phyloP scores from a whole-genome alignment of 1,140 invertebrate species.

The Drosophila pseudoobscura region DNA sequence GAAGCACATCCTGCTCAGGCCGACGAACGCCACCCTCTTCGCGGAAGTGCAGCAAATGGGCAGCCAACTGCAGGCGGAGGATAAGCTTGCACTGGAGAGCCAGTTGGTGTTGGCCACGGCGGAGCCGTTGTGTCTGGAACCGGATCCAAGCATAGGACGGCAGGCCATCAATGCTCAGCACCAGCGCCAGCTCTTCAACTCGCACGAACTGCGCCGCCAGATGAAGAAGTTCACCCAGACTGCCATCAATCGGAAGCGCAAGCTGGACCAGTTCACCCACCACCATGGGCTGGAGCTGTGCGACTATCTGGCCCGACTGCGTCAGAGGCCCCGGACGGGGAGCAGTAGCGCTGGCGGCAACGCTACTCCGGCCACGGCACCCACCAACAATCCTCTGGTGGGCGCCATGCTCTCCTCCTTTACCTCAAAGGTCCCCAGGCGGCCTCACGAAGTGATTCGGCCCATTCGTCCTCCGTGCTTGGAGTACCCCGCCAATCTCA shows the following conservation, averaged over 20 bases:
- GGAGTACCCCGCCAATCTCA: conserved; percentile 82
- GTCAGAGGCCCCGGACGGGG: conserved; percentile 68
- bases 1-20: conserved; percentile 94
- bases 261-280: conserved; percentile 92
- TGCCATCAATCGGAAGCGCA: conserved; percentile 92
- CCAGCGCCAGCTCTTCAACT: conserved; percentile 89
- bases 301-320: conserved; percentile 85
- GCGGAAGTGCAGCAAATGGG: conserved; percentile 79
- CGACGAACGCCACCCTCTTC: conserved; percentile 91
- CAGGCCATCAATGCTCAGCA: conserved; percentile 90
- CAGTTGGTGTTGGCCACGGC: conserved; percentile 92
- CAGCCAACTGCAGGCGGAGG: conserved; percentile 86
- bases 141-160: conserved; percentile 90
- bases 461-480: conserved; percentile 84
- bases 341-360: conserved; percentile 48
- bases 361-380: conserved; percentile 82
- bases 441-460: conserved; percentile 79
- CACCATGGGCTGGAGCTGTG: conserved; percentile 90
- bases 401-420: conserved; percentile 82
- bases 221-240: conserved; percentile 91
- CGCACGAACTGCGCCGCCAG: conserved; percentile 89
- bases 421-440: conserved; percentile 75
- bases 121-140: conserved; percentile 93
- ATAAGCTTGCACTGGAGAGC: conserved; percentile 91
- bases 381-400: conserved; percentile 72